These are phyloP conservation scores for Ceryle rudis DNA, from an alignment of 2,797 vertebrate species.

Conservation along the genomic window DNA sequence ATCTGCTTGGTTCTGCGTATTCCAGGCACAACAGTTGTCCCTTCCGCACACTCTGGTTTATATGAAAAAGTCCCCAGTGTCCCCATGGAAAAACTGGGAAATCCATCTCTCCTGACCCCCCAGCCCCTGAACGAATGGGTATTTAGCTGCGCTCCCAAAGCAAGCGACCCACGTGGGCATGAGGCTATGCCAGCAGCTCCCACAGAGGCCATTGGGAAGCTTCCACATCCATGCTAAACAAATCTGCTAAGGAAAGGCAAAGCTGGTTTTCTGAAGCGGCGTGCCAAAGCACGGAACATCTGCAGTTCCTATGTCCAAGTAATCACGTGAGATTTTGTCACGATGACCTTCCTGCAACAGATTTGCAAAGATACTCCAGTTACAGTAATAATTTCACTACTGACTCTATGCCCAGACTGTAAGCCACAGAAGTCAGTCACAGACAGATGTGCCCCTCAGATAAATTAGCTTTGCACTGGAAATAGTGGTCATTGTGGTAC, in stretches of 20 bases:
- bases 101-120: background rate
- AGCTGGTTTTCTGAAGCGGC: background rate
- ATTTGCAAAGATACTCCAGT: background rate
- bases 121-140: background rate
- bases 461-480: background rate
- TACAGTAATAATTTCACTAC: background rate
- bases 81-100: background rate
- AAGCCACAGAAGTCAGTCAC: background rate
- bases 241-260: background rate
- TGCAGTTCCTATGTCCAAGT: background rate
- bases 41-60: background rate
- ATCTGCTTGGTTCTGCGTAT: background rate
- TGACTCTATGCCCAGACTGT: background rate
- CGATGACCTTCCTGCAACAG: background rate
- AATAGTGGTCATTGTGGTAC: rapidly evolving
- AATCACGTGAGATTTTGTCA: background rate
- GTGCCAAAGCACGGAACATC: background rate
- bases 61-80: background rate
- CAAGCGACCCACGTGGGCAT: rapidly evolving
- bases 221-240: background rate
- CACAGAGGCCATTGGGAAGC: background rate
- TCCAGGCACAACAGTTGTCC: background rate
- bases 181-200: background rate
- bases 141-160: background rate
- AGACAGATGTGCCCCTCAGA: background rate